Percentiles rank a stretch among this genome's conserved stretches.
Conservation (phyloP, 2,113 vertebrate genomes). For the Narcine bancroftii region DNA sequence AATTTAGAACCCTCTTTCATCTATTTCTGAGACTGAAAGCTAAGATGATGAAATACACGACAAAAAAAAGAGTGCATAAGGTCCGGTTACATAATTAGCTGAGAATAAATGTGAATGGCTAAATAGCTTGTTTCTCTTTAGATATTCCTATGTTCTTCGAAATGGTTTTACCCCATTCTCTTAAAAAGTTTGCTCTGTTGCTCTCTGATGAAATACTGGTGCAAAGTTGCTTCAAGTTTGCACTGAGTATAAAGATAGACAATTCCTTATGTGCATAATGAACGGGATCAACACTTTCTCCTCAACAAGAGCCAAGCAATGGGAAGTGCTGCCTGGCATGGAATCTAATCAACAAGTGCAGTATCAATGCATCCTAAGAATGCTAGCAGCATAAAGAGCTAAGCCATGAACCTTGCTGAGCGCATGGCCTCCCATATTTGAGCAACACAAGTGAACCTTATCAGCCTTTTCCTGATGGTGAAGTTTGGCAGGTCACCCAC, state of each 20-base stretch:
- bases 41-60: too few species aligned
- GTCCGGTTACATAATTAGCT: too few species aligned
- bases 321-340: neutral
- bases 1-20: too few species aligned
- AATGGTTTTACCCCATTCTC: neutral
- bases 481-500: neutral
- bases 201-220: neutral
- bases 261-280: neutral
- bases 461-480: neutral
- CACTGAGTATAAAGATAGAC: neutral
- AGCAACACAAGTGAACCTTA: conserved; percentile 3
- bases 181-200: neutral
- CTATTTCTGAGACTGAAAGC: too few species aligned
- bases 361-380: neutral
- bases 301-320: neutral
- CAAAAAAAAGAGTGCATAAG: too few species aligned
- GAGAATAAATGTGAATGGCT: too few species aligned
- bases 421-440: neutral
- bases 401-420: neutral
- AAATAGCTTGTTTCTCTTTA: too few species aligned
- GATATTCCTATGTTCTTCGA: too few species aligned
- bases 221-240: neutral
- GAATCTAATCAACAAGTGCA: neutral
- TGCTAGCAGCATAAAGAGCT: neutral
- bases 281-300: neutral